Base-by-base conservation (phyloP, 2,797 vertebrate species). In the Acropternis orthonyx region DNA sequence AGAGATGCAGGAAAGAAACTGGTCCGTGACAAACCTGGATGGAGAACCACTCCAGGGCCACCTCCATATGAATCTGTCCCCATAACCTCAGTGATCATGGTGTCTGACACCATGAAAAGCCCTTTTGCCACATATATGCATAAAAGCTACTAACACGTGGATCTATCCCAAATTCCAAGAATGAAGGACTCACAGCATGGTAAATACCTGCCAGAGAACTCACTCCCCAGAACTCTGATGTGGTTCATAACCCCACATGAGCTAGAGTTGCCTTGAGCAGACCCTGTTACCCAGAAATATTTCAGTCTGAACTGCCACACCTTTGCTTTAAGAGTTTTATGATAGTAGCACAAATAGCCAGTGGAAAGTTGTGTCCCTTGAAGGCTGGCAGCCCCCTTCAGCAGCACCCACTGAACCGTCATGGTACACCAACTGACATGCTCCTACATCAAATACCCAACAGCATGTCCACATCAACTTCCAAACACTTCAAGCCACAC, bases 1-100 rank as follows among this genome's bases (percentile, higher is more conserved):
- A 92, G 79, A 81, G 81, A 93, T 75, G 80, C 27, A 12, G 61
- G 51, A 95, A 86, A 81, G 75, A 48, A 93, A 79, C 39, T 5
- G 27, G 73, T 69, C 73, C 26, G 61, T 3, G 74, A 72, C 81
- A 68, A 93, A 95, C 61, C 56, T 12, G 9, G 43, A 88, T 79
- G 36, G 7, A 69, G 58, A 74, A 73, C 63, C 18, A 3, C 52
- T 19, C 54, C 54, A 37, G n/a, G 74, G 65, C 22, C 27, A 32
- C 12, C 61, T 49, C 66, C 68, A 11, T 12, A 7, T 3, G 21
- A 49, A 65, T 48, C 10, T 49, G 37, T 32, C 72, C 71, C 39
- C 75, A 14, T 12, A 51, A 55, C 46, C 52, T 34, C 16, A 6
- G 30, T 13, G 72, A 75, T 30, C 5, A 14, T n/a, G 22, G 43